phyloP scores from a whole-genome alignment of 30 jellyfish, hydroid and myxozoan species.

The Aurelia aurita complex sp. Pacific region DNA sequence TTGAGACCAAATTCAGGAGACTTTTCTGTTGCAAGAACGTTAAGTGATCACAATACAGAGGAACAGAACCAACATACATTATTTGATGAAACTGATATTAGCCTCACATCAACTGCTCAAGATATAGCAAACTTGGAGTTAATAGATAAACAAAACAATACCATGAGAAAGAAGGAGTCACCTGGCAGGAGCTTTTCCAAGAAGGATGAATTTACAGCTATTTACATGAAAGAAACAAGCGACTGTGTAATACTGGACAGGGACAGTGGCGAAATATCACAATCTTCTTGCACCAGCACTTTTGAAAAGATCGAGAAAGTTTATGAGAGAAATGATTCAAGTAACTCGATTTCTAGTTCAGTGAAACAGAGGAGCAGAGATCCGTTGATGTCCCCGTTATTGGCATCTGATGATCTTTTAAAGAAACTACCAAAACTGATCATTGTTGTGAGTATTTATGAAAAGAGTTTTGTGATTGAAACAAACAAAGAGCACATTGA shows the following conservation, averaged over 20 bases:
- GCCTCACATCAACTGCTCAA: too few relatives aligned
- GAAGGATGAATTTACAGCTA: slow-evolving; percentile 27
- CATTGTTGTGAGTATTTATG: slow-evolving; percentile 77
- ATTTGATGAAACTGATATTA: too few relatives aligned
- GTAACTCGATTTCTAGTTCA: slow-evolving; percentile 49
- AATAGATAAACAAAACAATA: too few relatives aligned
- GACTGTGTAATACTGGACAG: slow-evolving; percentile 51
- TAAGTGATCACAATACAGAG: too few relatives aligned
- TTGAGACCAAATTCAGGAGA: slow-evolving; percentile 36
- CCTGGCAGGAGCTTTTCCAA: too few relatives aligned
- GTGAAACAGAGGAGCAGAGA: slow-evolving; percentile 41
- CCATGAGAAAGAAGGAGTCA: too few relatives aligned
- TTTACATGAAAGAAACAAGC: slow-evolving; percentile 34
- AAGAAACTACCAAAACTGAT: slow-evolving; percentile 76
- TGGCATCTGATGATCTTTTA: slow-evolving; percentile 81
- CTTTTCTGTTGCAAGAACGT: background rate
- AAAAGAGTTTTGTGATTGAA: too few relatives aligned
- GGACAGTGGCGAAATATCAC: background rate
- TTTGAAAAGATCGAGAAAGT: slow-evolving; percentile 15
- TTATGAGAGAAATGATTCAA: slow-evolving; percentile 24
- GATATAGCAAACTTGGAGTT: too few relatives aligned
- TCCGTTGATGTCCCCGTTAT: slow-evolving; percentile 95
- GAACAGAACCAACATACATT: too few relatives aligned
- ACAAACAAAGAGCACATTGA: too few relatives aligned
- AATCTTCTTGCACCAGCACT: slow-evolving; percentile 7